Evolutionary conservation across 2,113 vertebrate genomes (phyloP).

Genomic region (Rhea pennata): DNA sequence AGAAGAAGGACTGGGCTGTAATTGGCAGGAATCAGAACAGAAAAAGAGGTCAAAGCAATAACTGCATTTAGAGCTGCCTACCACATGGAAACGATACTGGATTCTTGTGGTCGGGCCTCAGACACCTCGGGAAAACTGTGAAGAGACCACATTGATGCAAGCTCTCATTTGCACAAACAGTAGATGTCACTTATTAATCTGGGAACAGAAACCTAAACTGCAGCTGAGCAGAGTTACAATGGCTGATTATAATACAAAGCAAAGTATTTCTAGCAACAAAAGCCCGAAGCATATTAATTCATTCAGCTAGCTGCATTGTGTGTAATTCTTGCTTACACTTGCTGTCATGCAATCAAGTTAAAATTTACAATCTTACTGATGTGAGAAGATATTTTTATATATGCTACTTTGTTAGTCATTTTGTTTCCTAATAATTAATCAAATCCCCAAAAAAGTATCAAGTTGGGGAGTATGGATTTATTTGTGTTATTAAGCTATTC

Average conservation of each 20-base stretch:
- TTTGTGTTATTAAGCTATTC: slow-evolving; percentile 75
- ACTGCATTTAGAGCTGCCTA: background rate
- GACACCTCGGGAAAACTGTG: background rate
- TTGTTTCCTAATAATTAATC: slow-evolving; percentile 81
- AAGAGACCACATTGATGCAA: background rate
- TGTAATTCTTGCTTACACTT: slow-evolving; percentile 77
- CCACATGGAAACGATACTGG: background rate
- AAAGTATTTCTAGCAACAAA: slow-evolving; percentile 74
- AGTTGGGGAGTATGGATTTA: slow-evolving; percentile 61
- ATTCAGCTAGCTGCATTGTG: slow-evolving; percentile 70
- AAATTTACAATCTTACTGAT: slow-evolving; percentile 75
- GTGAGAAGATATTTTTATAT: slow-evolving; percentile 79
- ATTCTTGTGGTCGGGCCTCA: background rate
- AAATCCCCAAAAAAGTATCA: slow-evolving; percentile 68
- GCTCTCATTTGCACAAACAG: background rate
- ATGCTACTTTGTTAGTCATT: slow-evolving; percentile 76
- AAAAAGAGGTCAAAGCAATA: background rate
- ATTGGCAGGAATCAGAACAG: background rate
- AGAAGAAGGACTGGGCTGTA: background rate
- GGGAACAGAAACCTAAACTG: slow-evolving; percentile 54
- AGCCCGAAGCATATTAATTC: slow-evolving; percentile 63
- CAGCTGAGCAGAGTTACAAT: slow-evolving; percentile 57
- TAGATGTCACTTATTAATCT: slow-evolving; percentile 32
- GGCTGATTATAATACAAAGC: slow-evolving; percentile 53
- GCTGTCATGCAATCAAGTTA: slow-evolving; percentile 72